These are phyloP conservation scores for Craniophora ligustri DNA, from an alignment of 2,888 invertebrate genomes.

Conservation along the genomic window DNA sequence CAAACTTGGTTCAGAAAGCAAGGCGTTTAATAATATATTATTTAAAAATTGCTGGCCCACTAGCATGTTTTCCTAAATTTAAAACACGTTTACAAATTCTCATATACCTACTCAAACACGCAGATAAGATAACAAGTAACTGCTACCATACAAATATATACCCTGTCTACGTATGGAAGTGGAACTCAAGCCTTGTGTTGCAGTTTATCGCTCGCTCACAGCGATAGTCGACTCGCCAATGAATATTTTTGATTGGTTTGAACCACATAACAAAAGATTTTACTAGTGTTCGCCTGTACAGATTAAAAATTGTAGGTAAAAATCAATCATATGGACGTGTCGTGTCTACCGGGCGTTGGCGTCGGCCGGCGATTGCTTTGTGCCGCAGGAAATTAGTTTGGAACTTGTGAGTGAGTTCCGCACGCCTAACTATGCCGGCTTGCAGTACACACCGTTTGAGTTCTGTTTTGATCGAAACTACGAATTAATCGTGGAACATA, in stretches of 20 bases:
- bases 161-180: too few relatives aligned
- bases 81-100: too few relatives aligned
- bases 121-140: too few relatives aligned
- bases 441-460: slow-evolving; percentile 15
- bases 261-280: slow-evolving; percentile 12
- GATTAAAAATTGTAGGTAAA: slow-evolving; percentile 50
- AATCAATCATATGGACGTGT: slow-evolving; percentile 71
- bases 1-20: too few relatives aligned
- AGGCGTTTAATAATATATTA: too few relatives aligned
- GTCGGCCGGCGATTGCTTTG: slow-evolving; percentile 80
- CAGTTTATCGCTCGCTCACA: too few relatives aligned
- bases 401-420: slow-evolving; percentile 70
- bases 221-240: not conserved
- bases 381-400: slow-evolving; percentile 85
- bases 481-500: not conserved
- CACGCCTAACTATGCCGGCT: slow-evolving; percentile 37
- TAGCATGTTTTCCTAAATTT: too few relatives aligned
- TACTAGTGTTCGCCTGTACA: slow-evolving; percentile 13
- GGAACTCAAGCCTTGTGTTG: too few relatives aligned
- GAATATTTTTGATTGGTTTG: slow-evolving; percentile 13
- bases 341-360: slow-evolving; percentile 69
- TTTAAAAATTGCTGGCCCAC: too few relatives aligned
- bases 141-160: too few relatives aligned
- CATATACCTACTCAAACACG: too few relatives aligned
- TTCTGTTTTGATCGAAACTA: slow-evolving; percentile 11